These are phyloP conservation scores for Sebastes iracundus DNA, from an alignment of 2,797 vertebrate genomes.

Conservation along the genomic window DNA sequence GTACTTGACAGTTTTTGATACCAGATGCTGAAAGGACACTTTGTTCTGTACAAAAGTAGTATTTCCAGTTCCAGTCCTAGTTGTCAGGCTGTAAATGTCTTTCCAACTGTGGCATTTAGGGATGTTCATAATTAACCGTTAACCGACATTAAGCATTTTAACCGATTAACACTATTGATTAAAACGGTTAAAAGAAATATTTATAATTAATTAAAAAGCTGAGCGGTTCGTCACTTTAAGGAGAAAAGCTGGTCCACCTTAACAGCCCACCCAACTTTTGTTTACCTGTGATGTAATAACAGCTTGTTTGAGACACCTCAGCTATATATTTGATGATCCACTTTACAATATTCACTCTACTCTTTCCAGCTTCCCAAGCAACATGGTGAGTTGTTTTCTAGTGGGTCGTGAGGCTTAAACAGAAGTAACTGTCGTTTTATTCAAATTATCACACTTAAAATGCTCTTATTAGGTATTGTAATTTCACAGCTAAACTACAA, in stretches of 20 bases:
- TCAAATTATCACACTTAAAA: rapidly evolving
- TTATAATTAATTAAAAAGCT: no score
- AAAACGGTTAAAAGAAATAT: no score
- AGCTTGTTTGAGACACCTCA: neutral
- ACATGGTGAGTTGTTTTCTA: conserved; percentile 76
- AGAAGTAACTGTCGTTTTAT: conserved; percentile 7
- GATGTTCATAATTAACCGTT: no score
- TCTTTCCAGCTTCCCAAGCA: conserved; percentile 81
- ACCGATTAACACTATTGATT: no score
- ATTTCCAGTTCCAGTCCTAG: neutral
- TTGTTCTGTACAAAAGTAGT: no score
- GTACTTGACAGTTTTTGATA: neutral
- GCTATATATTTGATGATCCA: neutral
- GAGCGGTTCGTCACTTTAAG: no score
- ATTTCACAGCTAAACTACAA: rapidly evolving
- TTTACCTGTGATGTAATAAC: neutral
- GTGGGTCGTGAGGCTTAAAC: conserved; percentile 6
- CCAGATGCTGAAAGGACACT: neutral
- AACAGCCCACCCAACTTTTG: no score
- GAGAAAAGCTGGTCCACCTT: no score
- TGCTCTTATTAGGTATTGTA: rapidly evolving
- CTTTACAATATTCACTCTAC: conserved; percentile 1
- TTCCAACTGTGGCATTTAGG: no score
- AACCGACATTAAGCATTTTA: no score
- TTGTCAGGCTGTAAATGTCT: no score